phyloP scores from a whole-genome alignment of 1,140 invertebrate genomes.

The Drosophila mayri region DNA sequence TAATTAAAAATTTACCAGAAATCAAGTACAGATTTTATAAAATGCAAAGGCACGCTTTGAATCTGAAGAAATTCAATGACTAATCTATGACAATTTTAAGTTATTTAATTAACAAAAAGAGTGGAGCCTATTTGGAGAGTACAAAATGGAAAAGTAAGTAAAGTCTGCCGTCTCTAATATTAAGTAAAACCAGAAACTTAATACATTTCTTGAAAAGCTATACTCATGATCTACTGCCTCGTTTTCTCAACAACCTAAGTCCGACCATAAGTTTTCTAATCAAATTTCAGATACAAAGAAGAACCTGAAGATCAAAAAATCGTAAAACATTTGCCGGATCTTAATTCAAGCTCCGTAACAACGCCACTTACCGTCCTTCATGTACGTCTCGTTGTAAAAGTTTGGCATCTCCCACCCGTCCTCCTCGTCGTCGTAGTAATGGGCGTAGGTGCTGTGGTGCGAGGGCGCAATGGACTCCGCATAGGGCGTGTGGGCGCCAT shows the following conservation, averaged over 20 bases:
- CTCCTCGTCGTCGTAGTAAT: slow-evolving; percentile 97
- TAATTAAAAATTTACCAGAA: not conserved
- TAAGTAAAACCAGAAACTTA: not conserved
- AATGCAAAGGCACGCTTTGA: not conserved
- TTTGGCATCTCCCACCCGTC: slow-evolving; percentile 99
- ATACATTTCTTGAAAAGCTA: not conserved
- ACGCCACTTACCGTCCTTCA: slow-evolving; percentile 93
- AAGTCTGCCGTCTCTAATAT: not conserved
- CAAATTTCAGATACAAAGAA: not conserved
- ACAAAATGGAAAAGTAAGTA: slow-evolving; percentile 5
- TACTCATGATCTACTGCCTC: not conserved
- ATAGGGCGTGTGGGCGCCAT: slow-evolving; percentile 95
- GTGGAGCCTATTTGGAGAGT: not conserved
- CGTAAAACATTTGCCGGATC: not conserved
- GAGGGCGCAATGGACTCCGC: slow-evolving; percentile 97
- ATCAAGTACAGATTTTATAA: not conserved
- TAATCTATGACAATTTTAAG: not conserved
- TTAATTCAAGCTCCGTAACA: too few relatives aligned
- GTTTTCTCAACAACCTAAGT: not conserved
- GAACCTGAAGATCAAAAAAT: not conserved
- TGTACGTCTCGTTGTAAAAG: slow-evolving; percentile 98
- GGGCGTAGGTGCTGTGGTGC: slow-evolving; percentile 97
- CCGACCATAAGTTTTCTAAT: not conserved
- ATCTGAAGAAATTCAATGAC: not conserved
- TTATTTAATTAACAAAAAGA: not conserved